Evolutionary conservation across 2,113 vertebrate species (phyloP).

Genomic region (Phoxinus phoxinus): DNA sequence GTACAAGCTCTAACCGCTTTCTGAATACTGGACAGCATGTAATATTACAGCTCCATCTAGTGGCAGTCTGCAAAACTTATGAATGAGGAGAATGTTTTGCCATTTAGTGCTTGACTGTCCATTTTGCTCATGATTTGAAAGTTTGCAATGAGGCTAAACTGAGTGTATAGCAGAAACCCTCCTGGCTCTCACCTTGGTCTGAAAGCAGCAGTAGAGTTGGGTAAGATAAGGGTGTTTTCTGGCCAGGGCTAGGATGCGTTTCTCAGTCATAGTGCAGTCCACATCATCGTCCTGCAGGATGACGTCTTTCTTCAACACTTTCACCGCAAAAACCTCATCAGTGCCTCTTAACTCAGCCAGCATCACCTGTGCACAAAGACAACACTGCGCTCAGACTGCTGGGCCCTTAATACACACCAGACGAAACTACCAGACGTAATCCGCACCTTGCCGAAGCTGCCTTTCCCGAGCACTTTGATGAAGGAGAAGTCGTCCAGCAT

Average conservation of each 20-base stretch:
- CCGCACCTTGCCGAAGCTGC: constrained; percentile 93
- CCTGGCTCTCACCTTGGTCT: constrained; percentile 76
- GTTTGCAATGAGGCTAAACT: not conserved
- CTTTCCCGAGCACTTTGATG: constrained; percentile 98
- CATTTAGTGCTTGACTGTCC: not conserved
- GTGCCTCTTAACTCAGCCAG: constrained; percentile 92
- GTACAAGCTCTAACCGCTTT: not conserved
- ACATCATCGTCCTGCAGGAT: constrained; percentile 97
- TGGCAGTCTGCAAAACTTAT: constrained; percentile 24
- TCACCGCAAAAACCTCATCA: constrained; percentile 95
- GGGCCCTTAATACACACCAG: too few relatives aligned
- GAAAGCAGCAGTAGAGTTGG: constrained; percentile 98
- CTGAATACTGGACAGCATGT: not conserved
- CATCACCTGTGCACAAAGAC: constrained; percentile 84
- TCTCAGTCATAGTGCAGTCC: constrained; percentile 96
- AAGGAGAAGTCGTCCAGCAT: constrained; percentile 90
- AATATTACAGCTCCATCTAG: constrained; percentile 49
- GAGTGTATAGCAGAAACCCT: not conserved
- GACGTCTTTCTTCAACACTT: constrained; percentile 96
- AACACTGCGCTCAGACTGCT: not conserved
- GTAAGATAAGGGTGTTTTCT: constrained; percentile 94
- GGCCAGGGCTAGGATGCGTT: constrained; percentile 92
- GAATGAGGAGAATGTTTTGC: not conserved
- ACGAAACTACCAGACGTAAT: too few relatives aligned
- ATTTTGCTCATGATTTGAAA: not conserved